Evolutionary conservation across 2,113 vertebrate genomes (phyloP).

Genomic region (Ceyx cyanopectus): DNA sequence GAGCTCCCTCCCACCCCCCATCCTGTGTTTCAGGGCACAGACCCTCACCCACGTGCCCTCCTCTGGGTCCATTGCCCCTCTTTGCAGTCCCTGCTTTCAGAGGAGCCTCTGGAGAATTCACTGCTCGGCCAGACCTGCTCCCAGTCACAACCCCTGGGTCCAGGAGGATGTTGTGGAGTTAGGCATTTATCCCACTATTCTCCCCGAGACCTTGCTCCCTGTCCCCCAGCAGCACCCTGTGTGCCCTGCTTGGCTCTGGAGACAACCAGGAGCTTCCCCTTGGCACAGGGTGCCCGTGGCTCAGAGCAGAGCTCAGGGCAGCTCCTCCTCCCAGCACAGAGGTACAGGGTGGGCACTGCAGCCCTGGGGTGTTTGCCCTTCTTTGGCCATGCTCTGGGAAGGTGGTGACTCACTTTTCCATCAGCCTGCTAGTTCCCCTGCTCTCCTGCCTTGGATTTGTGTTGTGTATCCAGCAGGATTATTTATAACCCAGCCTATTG

Average conservation of each 20-base stretch:
- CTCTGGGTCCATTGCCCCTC: background rate
- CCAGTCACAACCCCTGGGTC: background rate
- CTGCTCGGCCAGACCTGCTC: background rate
- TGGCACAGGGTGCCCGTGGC: rapidly evolving
- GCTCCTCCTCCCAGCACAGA: background rate
- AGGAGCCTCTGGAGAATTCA: background rate
- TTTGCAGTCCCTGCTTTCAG: background rate
- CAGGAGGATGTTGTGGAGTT: slow-evolving; percentile 48
- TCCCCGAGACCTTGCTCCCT: background rate
- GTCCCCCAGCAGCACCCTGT: rapidly evolving
- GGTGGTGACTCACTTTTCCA: slow-evolving; percentile 67
- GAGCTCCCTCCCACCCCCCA: no score
- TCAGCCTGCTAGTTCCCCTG: slow-evolving; percentile 28
- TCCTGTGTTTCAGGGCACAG: background rate
- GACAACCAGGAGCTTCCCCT: rapidly evolving
- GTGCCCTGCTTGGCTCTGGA: background rate
- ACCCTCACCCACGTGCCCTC: no score
- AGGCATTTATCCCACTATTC: slow-evolving; percentile 39
- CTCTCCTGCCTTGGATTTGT: slow-evolving; percentile 57
- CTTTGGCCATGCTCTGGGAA: slow-evolving; percentile 51
- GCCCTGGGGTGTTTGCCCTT: slow-evolving; percentile 10
- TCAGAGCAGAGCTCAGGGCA: rapidly evolving
- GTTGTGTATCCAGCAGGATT: slow-evolving; percentile 64
- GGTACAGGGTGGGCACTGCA: background rate
- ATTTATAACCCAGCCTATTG: slow-evolving; percentile 72